Percentiles rank a stretch among this genome's conserved stretches.
phyloP scores from a whole-genome alignment of 2,113 vertebrate genomes.

The Nerophis ophidion region DNA sequence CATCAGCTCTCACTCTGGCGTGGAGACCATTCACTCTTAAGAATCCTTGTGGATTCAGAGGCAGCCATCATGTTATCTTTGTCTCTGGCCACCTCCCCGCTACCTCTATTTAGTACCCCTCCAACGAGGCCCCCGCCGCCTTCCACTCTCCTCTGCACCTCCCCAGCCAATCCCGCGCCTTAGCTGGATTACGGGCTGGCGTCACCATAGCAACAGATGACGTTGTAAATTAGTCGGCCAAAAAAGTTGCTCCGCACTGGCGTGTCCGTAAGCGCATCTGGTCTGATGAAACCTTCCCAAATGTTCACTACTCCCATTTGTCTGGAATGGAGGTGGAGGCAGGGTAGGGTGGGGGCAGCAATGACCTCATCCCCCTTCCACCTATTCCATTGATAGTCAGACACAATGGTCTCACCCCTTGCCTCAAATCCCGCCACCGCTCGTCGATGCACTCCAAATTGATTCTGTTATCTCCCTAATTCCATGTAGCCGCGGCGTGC shows the following conservation, averaged over 20 bases:
- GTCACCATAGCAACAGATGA: constrained; percentile 77
- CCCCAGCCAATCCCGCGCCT: constrained; percentile 56
- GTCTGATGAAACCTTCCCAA: constrained; percentile 58
- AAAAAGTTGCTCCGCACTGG: constrained; percentile 57
- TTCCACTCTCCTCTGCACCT: constrained; percentile 41
- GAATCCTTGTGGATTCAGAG: constrained; percentile 45
- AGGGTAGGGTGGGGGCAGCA: not conserved
- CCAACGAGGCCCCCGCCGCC: constrained; percentile 40
- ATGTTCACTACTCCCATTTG: constrained; percentile 45
- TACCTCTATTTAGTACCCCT: constrained; percentile 28
- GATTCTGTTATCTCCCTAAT: constrained; percentile 50
- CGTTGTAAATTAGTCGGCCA: constrained; percentile 63
- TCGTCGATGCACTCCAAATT: constrained; percentile 47
- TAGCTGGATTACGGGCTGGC: constrained; percentile 53
- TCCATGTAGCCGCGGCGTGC: constrained; percentile 36
- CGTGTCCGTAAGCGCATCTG: constrained; percentile 41
- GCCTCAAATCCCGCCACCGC: constrained; percentile 9
- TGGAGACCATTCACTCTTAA: constrained; percentile 30
- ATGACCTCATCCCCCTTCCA: constrained; percentile 60
- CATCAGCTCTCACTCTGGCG: constrained; percentile 9
- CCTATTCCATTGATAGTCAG: constrained; percentile 47
- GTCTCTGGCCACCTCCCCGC: constrained; percentile 34
- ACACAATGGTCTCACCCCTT: constrained; percentile 5
- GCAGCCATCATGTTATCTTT: constrained; percentile 54
- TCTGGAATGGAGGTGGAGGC: constrained; percentile 2